These are phyloP conservation scores for Entomyzon cyanotis DNA, from an alignment of 2,113 vertebrate species.

Conservation along the genomic window DNA sequence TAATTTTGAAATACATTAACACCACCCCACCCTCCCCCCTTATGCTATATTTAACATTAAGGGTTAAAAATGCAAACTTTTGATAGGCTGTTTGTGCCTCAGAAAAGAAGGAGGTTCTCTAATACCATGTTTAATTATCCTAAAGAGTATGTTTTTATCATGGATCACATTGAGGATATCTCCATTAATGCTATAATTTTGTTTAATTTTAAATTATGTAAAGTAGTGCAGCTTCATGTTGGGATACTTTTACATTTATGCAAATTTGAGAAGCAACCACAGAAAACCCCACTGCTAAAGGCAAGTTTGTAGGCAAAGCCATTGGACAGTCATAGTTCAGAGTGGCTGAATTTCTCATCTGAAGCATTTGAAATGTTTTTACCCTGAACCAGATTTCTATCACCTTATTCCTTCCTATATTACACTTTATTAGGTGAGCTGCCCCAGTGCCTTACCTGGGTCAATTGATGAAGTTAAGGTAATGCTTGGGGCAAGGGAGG, in stretches of 20 bases:
- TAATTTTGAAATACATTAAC: background rate
- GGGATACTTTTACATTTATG: background rate
- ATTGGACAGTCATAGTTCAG: background rate
- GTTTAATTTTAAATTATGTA: background rate
- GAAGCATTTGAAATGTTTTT: background rate
- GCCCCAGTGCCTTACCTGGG: background rate
- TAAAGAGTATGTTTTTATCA: background rate
- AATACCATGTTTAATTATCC: background rate
- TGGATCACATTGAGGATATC: background rate
- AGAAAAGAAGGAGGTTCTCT: background rate
- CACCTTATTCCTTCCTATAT: background rate
- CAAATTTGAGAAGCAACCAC: background rate
- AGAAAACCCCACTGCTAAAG: background rate
- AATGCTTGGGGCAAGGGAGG: background rate
- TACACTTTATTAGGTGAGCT: background rate
- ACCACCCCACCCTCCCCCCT: rapidly evolving
- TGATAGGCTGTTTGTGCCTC: background rate
- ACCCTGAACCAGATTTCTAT: background rate
- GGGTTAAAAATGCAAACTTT: background rate
- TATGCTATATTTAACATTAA: background rate
- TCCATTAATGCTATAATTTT: background rate
- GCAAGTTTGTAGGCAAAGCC: background rate
- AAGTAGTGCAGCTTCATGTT: background rate
- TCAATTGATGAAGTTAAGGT: background rate
- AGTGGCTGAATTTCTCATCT: background rate